Base-by-base conservation (phyloP, 2,888 invertebrate species). In the Scaptomyza tumidula region DNA sequence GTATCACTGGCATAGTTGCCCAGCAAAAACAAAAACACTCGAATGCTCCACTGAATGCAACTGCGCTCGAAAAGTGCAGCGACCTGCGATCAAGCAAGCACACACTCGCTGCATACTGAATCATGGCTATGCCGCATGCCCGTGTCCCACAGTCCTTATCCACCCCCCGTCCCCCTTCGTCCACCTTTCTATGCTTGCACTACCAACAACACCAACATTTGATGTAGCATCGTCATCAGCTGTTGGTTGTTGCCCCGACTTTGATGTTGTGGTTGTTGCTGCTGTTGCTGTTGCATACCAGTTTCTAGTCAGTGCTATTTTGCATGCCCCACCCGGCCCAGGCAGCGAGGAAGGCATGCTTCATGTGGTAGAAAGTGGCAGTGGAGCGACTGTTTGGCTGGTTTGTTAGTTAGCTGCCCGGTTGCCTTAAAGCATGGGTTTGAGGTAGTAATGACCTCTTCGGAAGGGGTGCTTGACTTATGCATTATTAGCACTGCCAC, bases 1-100 rank as follows among this genome's bases (percentile, higher is more conserved):
- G 72, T 78, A 85, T 85, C 86, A 88, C 85, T 88, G 83, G 86
- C 88, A 85, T 85, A 85, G 87, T 84, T 83, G 83, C 87, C 87
- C 79, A 81, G 68, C 86, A 84, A 83, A 41, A 16, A 77, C 72
- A 74, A 33, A 78, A 71, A 74, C 66, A 83, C 83, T 86, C 83
- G 82, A 83, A 83, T 83, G 87, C 83, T 83, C 83, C 75, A 83
- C 65, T 84, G 83, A 86, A 77, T 83, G 64, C 74, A 46, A 57
- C 61, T 35, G 65, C 50, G 61, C 39, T 50, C 27, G 60, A 50
- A 59, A 65, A 88, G 85, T 85, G 80, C 86, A 85, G 76, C 83
- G 85, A 85, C 85, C 85, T 83, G 66, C 29, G 29, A 73, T 69
- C 81, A 78, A 29, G 60, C 70, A 64, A 76, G 60, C 73, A 64